phyloP scores from a whole-genome alignment of 1,140 invertebrate species.

The Drosophila trapezifrons region DNA sequence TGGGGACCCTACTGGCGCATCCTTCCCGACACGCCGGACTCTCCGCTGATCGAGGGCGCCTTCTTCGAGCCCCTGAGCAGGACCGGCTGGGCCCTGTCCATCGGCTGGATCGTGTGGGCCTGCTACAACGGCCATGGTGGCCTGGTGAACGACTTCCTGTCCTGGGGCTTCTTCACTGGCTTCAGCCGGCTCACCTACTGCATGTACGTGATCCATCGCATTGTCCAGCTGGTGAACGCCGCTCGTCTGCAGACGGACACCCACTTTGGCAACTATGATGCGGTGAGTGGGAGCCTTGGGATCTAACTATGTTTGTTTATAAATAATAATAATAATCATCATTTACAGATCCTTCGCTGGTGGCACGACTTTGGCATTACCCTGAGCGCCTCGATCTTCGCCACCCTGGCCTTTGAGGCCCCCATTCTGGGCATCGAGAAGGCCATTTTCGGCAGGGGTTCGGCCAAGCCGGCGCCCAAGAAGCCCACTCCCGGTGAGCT shows the following conservation, averaged over 20 bases:
- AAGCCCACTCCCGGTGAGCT: conserved; percentile 51
- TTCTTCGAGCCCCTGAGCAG: conserved; percentile 88
- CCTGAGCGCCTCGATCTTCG: conserved; percentile 70
- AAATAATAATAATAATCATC: too few relatives aligned
- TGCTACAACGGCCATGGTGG: conserved; percentile 90
- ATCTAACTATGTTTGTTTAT: not conserved
- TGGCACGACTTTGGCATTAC: conserved; percentile 82
- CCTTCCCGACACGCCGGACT: conserved; percentile 85
- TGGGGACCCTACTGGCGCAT: conserved; percentile 87
- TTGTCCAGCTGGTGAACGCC: conserved; percentile 77
- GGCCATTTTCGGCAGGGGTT: conserved; percentile 66
- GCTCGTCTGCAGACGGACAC: conserved; percentile 68
- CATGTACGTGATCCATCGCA: conserved; percentile 88
- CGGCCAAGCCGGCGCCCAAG: conserved; percentile 56
- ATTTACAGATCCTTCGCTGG: conserved; percentile 71
- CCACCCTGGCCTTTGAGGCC: conserved; percentile 77
- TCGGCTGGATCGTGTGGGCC: conserved; percentile 89
- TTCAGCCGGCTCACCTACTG: conserved; percentile 89
- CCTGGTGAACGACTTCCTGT: conserved; percentile 86
- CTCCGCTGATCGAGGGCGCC: conserved; percentile 87
- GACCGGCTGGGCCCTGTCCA: conserved; percentile 87
- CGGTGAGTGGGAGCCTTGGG: conserved; percentile 34
- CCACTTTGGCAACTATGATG: conserved; percentile 71
- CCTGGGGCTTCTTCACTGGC: conserved; percentile 87
- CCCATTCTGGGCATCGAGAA: conserved; percentile 81